Evolutionary conservation across 2,888 invertebrate species (phyloP).

Genomic region (Xestia sexstrigata): DNA sequence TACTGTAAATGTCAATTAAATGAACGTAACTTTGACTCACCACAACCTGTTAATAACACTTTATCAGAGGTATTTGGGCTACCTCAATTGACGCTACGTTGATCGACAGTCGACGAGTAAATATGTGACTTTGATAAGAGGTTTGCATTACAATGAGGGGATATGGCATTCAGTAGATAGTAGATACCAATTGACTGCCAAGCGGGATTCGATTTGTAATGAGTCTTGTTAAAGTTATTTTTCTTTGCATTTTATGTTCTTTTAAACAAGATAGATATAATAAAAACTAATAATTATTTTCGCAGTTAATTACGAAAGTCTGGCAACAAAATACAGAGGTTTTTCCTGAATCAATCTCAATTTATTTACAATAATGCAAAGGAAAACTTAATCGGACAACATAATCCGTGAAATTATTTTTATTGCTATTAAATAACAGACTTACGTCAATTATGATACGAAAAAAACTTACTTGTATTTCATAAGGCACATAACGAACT

Average conservation of each 20-base stretch:
- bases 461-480: slow-evolving; percentile 42
- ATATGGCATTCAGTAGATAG: slow-evolving; percentile 12
- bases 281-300: not conserved
- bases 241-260: not conserved
- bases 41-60: slow-evolving; percentile 38
- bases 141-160: slow-evolving; percentile 26
- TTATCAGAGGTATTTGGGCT: slow-evolving; percentile 45
- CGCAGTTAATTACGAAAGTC: not conserved
- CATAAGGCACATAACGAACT: slow-evolving; percentile 23
- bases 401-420: slow-evolving; percentile 32
- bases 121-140: slow-evolving; percentile 45
- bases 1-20: slow-evolving; percentile 5
- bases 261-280: not conserved
- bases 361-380: slow-evolving; percentile 16
- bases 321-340: slow-evolving; percentile 1
- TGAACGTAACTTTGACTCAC: slow-evolving; percentile 13
- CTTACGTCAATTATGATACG: not conserved
- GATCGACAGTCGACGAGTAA: slow-evolving; percentile 26
- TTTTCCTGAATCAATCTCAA: not conserved
- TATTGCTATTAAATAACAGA: slow-evolving; percentile 17
- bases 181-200: slow-evolving; percentile 18
- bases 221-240: slow-evolving; percentile 15
- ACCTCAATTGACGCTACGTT: slow-evolving; percentile 35
- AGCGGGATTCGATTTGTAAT: slow-evolving; percentile 7
- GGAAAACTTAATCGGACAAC: slow-evolving; percentile 17